Conservation (phyloP, 1,140 invertebrate genomes). For the Saccostrea cuccullata region DNA sequence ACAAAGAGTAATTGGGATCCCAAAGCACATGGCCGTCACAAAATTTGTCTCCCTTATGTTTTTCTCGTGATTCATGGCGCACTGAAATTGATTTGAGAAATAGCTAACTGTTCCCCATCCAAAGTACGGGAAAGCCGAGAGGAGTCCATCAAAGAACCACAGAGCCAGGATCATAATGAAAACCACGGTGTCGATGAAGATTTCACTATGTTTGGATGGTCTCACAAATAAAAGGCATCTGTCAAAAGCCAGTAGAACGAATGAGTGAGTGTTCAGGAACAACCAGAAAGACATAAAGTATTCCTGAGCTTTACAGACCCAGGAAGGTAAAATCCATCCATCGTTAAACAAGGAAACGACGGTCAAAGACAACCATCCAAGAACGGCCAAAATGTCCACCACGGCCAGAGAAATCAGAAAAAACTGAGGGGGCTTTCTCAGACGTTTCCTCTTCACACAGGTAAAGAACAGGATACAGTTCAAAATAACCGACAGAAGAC, state of each 20-base stretch:
- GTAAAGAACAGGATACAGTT: constrained; percentile 57
- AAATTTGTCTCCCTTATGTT: constrained; percentile 60
- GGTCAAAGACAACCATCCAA: constrained; percentile 55
- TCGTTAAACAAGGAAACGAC: constrained; percentile 40
- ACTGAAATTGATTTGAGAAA: constrained; percentile 59
- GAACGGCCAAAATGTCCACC: constrained; percentile 50
- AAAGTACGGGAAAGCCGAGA: constrained; percentile 53
- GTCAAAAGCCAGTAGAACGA: constrained; percentile 59
- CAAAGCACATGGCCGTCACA: constrained; percentile 50
- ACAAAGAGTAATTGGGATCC: constrained; percentile 55
- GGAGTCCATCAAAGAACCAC: constrained; percentile 54
- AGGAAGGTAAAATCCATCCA: constrained; percentile 50
- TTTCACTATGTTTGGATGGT: constrained; percentile 58
- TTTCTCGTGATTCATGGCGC: constrained; percentile 57
- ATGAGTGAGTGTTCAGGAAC: constrained; percentile 57
- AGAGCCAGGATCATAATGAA: constrained; percentile 47
- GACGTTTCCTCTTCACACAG: constrained; percentile 49
- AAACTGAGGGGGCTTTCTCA: constrained; percentile 50
- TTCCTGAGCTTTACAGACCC: constrained; percentile 56
- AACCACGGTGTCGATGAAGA: constrained; percentile 54
- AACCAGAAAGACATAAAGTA: constrained; percentile 58
- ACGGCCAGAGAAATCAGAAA: constrained; percentile 55
- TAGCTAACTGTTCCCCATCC: constrained; percentile 56
- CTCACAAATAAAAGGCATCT: constrained; percentile 53
- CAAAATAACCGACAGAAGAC: constrained; percentile 40